Evolutionary conservation across 2,113 vertebrate genomes (phyloP).

Genomic region (Silurus glanis): DNA sequence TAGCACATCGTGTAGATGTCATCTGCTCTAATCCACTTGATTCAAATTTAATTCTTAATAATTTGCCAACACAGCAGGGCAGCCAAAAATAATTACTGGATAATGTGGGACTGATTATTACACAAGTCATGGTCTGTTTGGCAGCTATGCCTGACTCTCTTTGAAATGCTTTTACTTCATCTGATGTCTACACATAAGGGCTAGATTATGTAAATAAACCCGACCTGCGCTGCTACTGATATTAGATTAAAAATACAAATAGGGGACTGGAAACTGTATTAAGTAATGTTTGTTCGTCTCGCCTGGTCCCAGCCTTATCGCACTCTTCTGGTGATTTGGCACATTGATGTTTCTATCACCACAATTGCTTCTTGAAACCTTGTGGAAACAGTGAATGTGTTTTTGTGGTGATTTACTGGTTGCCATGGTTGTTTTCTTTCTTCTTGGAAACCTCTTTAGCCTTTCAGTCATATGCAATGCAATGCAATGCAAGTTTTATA

Average conservation of each 20-base stretch:
- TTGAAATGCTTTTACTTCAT: neutral
- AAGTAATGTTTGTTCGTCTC: neutral
- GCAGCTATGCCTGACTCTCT: neutral
- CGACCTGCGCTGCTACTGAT: neutral
- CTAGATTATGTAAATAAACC: neutral
- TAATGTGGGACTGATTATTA: neutral
- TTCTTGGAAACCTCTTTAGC: neutral
- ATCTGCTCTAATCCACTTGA: neutral
- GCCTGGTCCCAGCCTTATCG: neutral
- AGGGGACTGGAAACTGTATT: neutral
- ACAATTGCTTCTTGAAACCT: neutral
- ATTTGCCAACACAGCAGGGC: neutral
- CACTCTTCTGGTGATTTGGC: neutral
- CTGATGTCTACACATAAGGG: neutral
- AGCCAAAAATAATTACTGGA: neutral
- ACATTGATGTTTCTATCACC: neutral
- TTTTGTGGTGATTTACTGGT: neutral
- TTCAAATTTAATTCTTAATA: neutral
- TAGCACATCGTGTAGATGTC: neutral
- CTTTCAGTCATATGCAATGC: neutral
- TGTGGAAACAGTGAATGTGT: neutral
- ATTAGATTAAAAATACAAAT: neutral
- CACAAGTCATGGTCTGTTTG: neutral
- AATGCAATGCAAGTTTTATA: neutral
- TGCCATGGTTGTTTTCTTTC: neutral